Conservation (phyloP, 2,797 vertebrate species). For the Meda fulgida region DNA sequence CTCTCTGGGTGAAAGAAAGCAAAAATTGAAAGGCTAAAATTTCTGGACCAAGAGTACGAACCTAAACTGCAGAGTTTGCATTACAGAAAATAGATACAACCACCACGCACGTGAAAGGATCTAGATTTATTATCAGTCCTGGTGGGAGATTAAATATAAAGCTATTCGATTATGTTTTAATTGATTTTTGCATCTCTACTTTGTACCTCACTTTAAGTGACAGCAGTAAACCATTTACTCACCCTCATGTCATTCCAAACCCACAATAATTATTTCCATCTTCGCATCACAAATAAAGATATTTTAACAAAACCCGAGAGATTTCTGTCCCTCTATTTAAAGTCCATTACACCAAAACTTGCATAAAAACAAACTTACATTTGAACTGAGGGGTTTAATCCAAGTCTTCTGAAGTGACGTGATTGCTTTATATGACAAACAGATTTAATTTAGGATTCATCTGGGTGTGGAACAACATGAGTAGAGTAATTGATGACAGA, state of each 20-base stretch:
- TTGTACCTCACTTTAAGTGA: neutral
- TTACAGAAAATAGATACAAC: neutral
- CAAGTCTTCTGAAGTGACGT: neutral
- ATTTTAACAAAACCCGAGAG: neutral
- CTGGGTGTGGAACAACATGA: neutral
- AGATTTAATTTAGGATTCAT: neutral
- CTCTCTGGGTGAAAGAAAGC: conserved; percentile 7
- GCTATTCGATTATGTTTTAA: neutral
- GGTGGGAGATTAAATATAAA: neutral
- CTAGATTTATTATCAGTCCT: neutral
- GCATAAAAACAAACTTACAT: neutral
- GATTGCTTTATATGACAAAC: neutral
- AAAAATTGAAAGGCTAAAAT: neutral
- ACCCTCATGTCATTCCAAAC: neutral
- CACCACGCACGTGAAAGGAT: neutral
- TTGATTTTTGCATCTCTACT: neutral
- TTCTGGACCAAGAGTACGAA: neutral
- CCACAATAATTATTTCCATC: neutral
- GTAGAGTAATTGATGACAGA: neutral
- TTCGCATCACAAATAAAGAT: too few species aligned
- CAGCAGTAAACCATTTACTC: neutral
- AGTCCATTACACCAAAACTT: neutral
- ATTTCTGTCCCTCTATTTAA: neutral
- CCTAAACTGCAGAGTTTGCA: neutral
- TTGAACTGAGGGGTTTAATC: conserved; percentile 2